Evolutionary conservation across 2,797 vertebrate genomes (phyloP).

Genomic region (Botia kubotai): DNA sequence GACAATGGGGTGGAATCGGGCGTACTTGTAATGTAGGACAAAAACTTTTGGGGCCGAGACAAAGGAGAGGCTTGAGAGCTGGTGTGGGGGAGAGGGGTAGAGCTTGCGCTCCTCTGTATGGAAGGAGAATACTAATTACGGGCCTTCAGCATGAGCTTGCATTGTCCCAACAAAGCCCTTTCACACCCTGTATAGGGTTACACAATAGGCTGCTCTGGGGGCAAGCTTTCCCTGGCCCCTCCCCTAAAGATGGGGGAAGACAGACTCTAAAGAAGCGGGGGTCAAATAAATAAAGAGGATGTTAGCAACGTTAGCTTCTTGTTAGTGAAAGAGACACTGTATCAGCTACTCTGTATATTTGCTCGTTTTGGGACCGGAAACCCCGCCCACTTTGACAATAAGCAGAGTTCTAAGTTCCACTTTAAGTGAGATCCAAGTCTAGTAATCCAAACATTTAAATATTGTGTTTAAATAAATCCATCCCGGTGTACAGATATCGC

Average conservation of each 20-base stretch:
- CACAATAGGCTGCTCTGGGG: conserved; percentile 75
- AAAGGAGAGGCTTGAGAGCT: conserved; percentile 67
- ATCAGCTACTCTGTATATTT: neutral
- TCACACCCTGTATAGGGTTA: conserved; percentile 73
- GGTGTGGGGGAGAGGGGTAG: conserved; percentile 64
- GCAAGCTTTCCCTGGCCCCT: conserved; percentile 69
- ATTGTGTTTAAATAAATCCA: neutral
- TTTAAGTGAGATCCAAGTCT: neutral
- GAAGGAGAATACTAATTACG: conserved; percentile 82
- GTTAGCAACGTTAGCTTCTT: conserved; percentile 65
- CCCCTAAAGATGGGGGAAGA: conserved; percentile 62
- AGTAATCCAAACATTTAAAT: neutral
- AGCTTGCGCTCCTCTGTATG: conserved; percentile 72
- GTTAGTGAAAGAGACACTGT: conserved; percentile 16
- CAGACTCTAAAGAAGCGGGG: conserved; percentile 65
- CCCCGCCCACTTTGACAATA: neutral
- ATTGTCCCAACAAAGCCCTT: conserved; percentile 78
- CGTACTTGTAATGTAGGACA: conserved; percentile 59
- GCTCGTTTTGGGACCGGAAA: too few relatives aligned
- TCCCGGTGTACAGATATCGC: too few relatives aligned
- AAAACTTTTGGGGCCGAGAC: conserved; percentile 62
- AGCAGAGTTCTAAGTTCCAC: neutral
- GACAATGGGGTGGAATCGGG: conserved; percentile 55
- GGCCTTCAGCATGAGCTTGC: conserved; percentile 69
- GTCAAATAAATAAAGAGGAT: conserved; percentile 51